Evolutionary conservation across 2,888 invertebrate species (phyloP).

Genomic region (Monopis laevigella): DNA sequence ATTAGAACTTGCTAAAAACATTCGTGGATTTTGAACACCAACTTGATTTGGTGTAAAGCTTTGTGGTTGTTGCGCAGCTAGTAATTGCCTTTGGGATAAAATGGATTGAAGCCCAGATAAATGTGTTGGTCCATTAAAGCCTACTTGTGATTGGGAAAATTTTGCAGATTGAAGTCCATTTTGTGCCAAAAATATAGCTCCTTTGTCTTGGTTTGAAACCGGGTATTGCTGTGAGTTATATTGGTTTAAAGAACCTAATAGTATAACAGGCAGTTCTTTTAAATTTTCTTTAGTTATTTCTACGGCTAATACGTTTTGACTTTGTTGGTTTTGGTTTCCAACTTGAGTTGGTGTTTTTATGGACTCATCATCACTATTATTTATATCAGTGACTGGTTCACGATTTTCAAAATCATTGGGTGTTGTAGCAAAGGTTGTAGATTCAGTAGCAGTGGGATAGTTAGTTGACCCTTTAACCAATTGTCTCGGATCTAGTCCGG

Average conservation of each 20-base stretch:
- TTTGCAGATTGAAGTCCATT: conserved; percentile 20
- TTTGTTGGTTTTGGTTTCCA: conserved; percentile 21
- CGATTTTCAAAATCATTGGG: neutral
- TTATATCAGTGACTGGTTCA: neutral
- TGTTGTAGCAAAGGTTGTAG: conserved; percentile 27
- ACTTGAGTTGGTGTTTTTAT: neutral
- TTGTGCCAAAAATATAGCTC: conserved; percentile 35
- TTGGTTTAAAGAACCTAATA: conserved; percentile 44
- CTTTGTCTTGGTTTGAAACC: conserved; percentile 33
- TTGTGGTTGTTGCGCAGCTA: conserved; percentile 21
- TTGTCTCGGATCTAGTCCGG: conserved; percentile 14
- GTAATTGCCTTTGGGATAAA: conserved; percentile 39
- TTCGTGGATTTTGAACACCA: conserved; percentile 13
- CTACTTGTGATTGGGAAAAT: conserved; percentile 31
- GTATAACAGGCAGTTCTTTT: conserved; percentile 49
- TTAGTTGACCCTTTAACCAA: neutral
- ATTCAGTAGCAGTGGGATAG: conserved; percentile 23
- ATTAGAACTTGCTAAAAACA: neutral
- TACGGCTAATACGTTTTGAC: conserved; percentile 34
- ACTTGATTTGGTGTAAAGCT: conserved; percentile 17
- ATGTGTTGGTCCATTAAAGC: conserved; percentile 39
- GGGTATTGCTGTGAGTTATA: conserved; percentile 39
- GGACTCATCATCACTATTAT: no score
- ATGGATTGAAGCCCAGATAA: conserved; percentile 48
- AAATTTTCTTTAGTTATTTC: conserved; percentile 51